phyloP scores from a whole-genome alignment of 1,140 invertebrate genomes.

The Holcopasites calliopsidis region DNA sequence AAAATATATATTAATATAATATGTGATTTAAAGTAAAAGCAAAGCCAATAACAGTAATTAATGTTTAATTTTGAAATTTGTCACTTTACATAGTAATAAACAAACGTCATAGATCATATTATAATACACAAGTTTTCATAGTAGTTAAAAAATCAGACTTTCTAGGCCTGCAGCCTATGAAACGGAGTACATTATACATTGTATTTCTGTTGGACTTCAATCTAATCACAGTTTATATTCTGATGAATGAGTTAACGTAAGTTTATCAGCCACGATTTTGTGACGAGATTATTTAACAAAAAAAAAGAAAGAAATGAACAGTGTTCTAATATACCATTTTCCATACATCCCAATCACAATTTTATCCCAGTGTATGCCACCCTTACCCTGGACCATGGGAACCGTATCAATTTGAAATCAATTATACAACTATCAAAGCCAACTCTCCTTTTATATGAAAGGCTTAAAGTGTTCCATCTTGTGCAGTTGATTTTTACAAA shows the following conservation, averaged over 20 bases:
- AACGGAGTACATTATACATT: conserved; percentile 56
- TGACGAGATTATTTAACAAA: conserved; percentile 60
- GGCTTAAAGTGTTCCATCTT: neutral
- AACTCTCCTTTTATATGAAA: neutral
- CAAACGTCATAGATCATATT: conserved; percentile 78
- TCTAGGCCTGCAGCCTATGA: conserved; percentile 70
- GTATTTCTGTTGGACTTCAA: conserved; percentile 49
- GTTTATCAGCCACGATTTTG: conserved; percentile 55
- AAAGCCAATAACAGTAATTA: conserved; percentile 77
- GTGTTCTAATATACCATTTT: conserved; percentile 64
- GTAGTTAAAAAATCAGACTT: conserved; percentile 80
- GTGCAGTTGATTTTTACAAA: conserved; percentile 8
- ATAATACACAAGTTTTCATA: conserved; percentile 77
- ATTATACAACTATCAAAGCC: neutral
- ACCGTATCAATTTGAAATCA: conserved; percentile 23
- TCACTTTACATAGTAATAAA: conserved; percentile 78
- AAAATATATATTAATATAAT: conserved; percentile 20
- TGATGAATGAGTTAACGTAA: conserved; percentile 55
- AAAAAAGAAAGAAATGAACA: conserved; percentile 69
- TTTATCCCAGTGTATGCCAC: conserved; percentile 37
- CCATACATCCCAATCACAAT: conserved; percentile 57
- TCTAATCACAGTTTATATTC: conserved; percentile 61
- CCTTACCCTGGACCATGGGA: conserved; percentile 49
- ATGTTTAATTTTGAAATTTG: conserved; percentile 79
- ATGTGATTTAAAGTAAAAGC: conserved; percentile 63